A percentile compares a stretch with the other conserved stretches of the same genome.
Conservation (phyloP, 2,797 vertebrate species). For the Morus bassanus region DNA sequence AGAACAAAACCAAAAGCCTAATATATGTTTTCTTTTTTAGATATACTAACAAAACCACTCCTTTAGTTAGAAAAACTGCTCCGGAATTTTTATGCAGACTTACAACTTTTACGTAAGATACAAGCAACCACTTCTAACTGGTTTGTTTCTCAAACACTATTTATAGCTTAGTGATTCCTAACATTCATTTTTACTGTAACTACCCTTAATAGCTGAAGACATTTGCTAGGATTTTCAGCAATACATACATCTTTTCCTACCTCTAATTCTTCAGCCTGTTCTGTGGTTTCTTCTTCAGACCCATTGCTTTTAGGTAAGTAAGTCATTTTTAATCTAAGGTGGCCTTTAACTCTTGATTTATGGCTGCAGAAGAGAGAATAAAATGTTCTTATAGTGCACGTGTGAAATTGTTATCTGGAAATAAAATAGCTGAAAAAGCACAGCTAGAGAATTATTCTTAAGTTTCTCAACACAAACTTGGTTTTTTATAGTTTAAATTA, state of each 20-base stretch:
- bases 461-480: neutral
- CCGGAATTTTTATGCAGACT: neutral
- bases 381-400: neutral
- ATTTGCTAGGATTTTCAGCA: neutral
- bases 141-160: neutral
- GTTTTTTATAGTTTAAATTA: neutral
- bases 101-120: neutral
- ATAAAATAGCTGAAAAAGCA: neutral
- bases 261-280: slow-evolving; percentile 88
- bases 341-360: slow-evolving; percentile 96
- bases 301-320: slow-evolving; percentile 88
- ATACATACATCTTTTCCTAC: slow-evolving; percentile 71
- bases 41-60: neutral
- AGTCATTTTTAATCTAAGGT: slow-evolving; percentile 96
- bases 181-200: neutral
- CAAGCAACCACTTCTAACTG: neutral
- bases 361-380: slow-evolving; percentile 78
- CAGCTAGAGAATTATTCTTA: neutral
- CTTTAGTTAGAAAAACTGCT: neutral
- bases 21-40: neutral
- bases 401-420: neutral
- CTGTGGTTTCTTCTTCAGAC: slow-evolving; percentile 85
- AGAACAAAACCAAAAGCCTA: neutral
- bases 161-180: neutral
- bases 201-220: neutral